Percentiles rank a stretch among this genome's conserved stretches.
Evolutionary conservation across 1,140 invertebrate species (phyloP).

Genomic region (Globodera ellingtonae): DNA sequence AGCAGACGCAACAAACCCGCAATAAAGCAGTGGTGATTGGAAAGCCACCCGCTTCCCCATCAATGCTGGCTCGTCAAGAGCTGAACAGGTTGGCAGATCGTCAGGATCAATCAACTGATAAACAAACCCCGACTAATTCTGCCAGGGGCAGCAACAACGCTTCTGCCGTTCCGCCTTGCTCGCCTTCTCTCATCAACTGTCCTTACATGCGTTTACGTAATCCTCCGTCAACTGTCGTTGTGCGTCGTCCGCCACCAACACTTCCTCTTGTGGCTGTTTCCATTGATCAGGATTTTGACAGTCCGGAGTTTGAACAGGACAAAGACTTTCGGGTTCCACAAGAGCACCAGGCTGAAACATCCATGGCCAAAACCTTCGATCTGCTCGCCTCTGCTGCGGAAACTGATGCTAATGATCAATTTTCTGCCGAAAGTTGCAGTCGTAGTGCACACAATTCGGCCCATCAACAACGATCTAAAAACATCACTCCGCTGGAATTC

Average conservation of each 20-base stretch:
- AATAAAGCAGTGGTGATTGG: constrained; percentile 23
- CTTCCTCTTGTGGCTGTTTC: constrained; percentile 25
- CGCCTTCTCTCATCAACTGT: constrained; percentile 3
- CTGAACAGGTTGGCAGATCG: constrained; percentile 27
- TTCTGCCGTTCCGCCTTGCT: background rate
- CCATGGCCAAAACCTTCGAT: constrained; percentile 6
- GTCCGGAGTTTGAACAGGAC: background rate
- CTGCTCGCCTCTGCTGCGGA: constrained; percentile 7
- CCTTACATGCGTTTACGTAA: constrained; percentile 5
- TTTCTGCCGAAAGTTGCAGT: constrained; percentile 1
- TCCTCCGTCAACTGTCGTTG: background rate
- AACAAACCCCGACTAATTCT: background rate
- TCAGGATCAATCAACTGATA: constrained; percentile 4
- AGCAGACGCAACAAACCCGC: background rate
- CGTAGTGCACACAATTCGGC: background rate
- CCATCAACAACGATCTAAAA: constrained; percentile 2
- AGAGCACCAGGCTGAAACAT: constrained; percentile 24
- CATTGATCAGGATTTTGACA: constrained; percentile 26
- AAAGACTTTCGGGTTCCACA: constrained; percentile 2
- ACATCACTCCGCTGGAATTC: constrained; percentile 21
- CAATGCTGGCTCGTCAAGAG: constrained; percentile 31
- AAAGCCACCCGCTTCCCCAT: constrained; percentile 52
- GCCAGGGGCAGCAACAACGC: constrained; percentile 17
- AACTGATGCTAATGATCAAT: background rate
- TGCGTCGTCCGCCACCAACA: background rate